Conservation (phyloP, 2,888 invertebrate genomes). For the Eupithecia exiguata region DNA sequence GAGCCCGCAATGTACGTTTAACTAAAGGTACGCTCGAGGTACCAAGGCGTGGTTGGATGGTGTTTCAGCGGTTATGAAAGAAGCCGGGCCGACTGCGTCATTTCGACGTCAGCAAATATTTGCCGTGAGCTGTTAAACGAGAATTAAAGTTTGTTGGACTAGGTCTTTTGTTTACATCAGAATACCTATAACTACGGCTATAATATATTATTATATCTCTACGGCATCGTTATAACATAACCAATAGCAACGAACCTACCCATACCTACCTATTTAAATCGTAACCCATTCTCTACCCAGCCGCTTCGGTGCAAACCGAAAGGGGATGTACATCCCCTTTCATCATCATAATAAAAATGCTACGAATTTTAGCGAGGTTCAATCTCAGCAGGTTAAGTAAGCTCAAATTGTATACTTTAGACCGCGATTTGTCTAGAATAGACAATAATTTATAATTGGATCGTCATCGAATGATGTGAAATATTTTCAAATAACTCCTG, state of each 20-base stretch:
- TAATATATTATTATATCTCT: background rate
- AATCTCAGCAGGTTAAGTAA: background rate
- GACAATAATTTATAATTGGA: background rate
- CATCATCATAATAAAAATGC: background rate
- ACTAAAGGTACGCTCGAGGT: background rate
- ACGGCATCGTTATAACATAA: background rate
- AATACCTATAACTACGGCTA: too few relatives aligned
- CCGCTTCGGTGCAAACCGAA: background rate
- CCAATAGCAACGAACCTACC: background rate
- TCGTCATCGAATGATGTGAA: background rate
- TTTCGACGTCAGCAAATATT: slow-evolving; percentile 68
- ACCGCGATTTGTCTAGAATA: background rate
- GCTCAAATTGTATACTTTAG: background rate
- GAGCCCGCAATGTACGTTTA: slow-evolving; percentile 45
- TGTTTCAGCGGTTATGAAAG: slow-evolving; percentile 68
- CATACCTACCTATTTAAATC: background rate
- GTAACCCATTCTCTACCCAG: background rate
- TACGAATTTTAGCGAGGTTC: background rate
- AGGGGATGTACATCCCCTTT: too few relatives aligned
- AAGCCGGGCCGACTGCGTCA: slow-evolving; percentile 63
- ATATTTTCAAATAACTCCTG: background rate
- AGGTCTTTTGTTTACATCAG: slow-evolving; percentile 35
- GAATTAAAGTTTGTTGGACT: slow-evolving; percentile 63
- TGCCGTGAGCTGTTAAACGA: slow-evolving; percentile 59
- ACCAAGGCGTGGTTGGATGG: slow-evolving; percentile 42